Evolutionary conservation across 2,888 invertebrate species (phyloP).

Genomic region (Rhamnusium bicolor): DNA sequence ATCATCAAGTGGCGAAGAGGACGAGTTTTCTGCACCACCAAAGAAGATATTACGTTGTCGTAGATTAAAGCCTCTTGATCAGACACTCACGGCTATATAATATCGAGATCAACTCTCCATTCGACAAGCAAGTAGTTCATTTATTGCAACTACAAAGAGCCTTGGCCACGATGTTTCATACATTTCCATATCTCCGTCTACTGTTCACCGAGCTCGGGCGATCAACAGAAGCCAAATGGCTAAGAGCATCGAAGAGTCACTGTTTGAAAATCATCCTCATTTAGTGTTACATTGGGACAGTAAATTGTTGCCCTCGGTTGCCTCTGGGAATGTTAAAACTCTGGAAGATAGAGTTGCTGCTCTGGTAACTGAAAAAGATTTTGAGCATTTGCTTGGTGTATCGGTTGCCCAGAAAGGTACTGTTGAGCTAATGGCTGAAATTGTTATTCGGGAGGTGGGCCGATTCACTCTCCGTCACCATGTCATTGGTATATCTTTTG

Average conservation of each 20-base stretch:
- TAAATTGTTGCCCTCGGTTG: not conserved
- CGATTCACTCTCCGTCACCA: not conserved
- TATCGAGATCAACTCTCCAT: not conserved
- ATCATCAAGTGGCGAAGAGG: not conserved
- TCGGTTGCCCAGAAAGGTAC: not conserved
- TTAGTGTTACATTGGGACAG: not conserved
- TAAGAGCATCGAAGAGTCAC: not conserved
- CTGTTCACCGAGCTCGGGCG: not conserved
- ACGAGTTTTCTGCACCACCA: not conserved
- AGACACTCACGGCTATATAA: not conserved
- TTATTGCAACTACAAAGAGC: not conserved
- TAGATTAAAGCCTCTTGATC: not conserved
- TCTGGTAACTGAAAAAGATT: not conserved
- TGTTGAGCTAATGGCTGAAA: not conserved
- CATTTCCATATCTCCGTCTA: not conserved
- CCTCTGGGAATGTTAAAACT: no score
- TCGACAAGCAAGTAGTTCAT: not conserved
- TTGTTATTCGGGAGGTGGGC: not conserved
- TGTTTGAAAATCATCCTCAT: not conserved
- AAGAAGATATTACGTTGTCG: not conserved
- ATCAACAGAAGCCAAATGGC: not conserved
- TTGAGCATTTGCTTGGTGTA: slow-evolving; percentile 4
- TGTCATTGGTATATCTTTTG: not conserved
- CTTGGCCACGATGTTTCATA: not conserved
- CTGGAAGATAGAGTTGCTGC: slow-evolving; percentile 6